Evolutionary conservation across 2,797 vertebrate species (phyloP), one percentile per base, ranked within the genome.

Genomic region (Tragelaphus eurycerus): DNA sequence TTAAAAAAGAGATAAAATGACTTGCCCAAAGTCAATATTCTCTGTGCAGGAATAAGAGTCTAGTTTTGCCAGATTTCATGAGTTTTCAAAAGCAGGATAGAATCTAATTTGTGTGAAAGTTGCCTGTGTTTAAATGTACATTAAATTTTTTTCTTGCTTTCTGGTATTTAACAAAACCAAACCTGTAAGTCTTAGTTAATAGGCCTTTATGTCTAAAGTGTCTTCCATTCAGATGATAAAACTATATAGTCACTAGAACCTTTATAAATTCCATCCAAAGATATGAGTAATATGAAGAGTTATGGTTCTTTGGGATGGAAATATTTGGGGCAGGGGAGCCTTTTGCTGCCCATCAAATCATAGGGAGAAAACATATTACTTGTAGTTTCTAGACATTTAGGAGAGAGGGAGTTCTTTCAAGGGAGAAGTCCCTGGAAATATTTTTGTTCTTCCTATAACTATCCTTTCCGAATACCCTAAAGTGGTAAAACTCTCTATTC

Each of bases 321-420:
- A 64, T 62, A 90, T 46, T 95, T 86, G 29, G 21, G n/a, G 2
- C 6, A 93, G 29, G 13, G 38, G 13, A 93, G 8, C 0, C 1
- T 74, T 89, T 84, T 96, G 38, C 2, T 71, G 5, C 9, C 62
- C 62, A 79, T 71, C 27, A 90, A 71, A 95, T 67, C 50, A 64
- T 48, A 86, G 7, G 64, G 25, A 57, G 2, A 6, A 6, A 95
- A 90, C 27, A 82, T 95, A 78, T 9, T 31, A 74, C 25, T 92
- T 94, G 29, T 87, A 64, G 31, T 83, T 95, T 93, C 21, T 92
- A 38, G 15, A 43, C 8, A 86, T 13, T 54, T 93, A 57, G 57
- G 11, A 29, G 27, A 59, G 27, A 88, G 29, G 48, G 89, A 48
- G 43, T 81, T 96, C 27, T 95, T 93, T 93, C n/a, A 95, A 92